Evolutionary conservation across 2,888 invertebrate species (phyloP), one percentile per base, ranked within the genome.

Genomic region (Bembecia ichneumoniformis): DNA sequence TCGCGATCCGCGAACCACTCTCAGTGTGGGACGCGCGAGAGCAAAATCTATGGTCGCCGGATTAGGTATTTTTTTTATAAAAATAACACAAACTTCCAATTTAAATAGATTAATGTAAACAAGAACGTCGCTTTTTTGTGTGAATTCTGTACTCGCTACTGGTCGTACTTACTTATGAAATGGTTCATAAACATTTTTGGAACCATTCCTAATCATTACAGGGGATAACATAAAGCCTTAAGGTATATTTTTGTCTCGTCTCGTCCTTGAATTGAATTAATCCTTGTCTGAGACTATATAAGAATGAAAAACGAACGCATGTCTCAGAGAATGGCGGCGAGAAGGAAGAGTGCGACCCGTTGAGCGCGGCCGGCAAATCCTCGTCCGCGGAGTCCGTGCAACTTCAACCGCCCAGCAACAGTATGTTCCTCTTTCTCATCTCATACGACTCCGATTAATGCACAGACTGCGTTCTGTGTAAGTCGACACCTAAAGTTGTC

Each of bases 21-120:
- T 99, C 43, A 97, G 97, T 71, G 96, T 97, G 55, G 96, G 97
- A 9, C 89, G 97, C 46, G 96, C 97, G 11, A 88, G 96, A 55
- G 97, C 97, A 48, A 93, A 95, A 71, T 96, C 96, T 34, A 95
- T 97, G 94, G 96, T 97, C 3, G 96, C 96, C 4, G 96, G 96
- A 47, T 87, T 96, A 59, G 93, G 93, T 93, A 73, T 9, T 28
- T 28, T 28, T 28, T 54, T 44, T 20, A 20, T 34, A 5, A n/a
- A 10, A 2, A 49, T 0, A n/a, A n/a, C n/a, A n/a, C n/a, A n/a
- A n/a, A n/a, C n/a, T n/a, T n/a, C n/a, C n/a, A n/a, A n/a, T n/a
- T n/a, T n/a, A n/a, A n/a, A n/a, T 17, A 17, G 17, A 17, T 17
- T 17, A 17, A 2, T 17, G 17, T 20, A 20, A n/a, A n/a, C n/a